Conservation (phyloP, 2,797 vertebrate species). For the Acropternis orthonyx region DNA sequence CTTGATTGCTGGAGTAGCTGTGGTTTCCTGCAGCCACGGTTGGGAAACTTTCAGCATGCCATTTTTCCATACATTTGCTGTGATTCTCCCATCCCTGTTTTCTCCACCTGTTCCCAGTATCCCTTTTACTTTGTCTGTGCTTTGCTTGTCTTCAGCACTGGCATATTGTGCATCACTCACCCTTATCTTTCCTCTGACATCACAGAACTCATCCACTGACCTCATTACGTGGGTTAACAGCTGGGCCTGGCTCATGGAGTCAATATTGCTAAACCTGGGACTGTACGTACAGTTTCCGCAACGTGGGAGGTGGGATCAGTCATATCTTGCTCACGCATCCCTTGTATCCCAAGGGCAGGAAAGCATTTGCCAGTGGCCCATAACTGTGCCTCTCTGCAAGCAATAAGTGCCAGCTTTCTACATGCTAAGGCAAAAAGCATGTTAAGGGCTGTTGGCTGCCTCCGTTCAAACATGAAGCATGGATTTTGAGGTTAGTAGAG, state of each 20-base stretch:
- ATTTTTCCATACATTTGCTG: neutral
- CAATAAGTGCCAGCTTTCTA: neutral
- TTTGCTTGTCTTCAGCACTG: accelerated
- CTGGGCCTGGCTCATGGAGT: neutral
- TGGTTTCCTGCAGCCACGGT: neutral
- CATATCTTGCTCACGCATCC: neutral
- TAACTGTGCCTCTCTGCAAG: neutral
- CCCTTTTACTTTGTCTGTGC: neutral
- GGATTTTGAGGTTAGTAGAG: neutral
- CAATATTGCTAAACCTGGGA: neutral
- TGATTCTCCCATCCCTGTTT: neutral
- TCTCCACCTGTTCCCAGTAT: neutral
- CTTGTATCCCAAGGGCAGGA: neutral
- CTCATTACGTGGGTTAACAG: neutral
- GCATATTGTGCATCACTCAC: neutral
- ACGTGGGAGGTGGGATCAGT: neutral
- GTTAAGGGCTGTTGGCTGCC: neutral
- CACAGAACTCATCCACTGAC: neutral
- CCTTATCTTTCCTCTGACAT: neutral
- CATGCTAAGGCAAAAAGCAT: neutral
- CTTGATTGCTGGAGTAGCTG: accelerated
- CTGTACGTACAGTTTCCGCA: accelerated
- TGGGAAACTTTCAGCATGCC: neutral
- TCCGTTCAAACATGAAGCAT: neutral
- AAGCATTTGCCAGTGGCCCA: neutral